phyloP scores from a whole-genome alignment of 2,113 vertebrate genomes.

The Tringa solitaria region DNA sequence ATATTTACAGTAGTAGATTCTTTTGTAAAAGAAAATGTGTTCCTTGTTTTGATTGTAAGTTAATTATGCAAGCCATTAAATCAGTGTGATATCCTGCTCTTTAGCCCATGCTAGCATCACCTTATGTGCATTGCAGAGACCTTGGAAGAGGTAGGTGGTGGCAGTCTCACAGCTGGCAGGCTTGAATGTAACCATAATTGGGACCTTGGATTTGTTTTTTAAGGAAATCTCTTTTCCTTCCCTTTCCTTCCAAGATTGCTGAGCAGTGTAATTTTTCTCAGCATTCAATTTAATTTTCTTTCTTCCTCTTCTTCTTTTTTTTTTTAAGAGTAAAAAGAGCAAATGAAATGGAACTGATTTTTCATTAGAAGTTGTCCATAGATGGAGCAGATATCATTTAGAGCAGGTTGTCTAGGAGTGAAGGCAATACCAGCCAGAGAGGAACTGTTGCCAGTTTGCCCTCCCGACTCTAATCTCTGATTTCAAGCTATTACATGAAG shows the following conservation, averaged over 20 bases:
- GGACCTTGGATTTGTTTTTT: neutral
- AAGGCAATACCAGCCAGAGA: neutral
- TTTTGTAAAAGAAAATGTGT: neutral
- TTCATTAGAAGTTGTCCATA: neutral
- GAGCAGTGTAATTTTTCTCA: neutral
- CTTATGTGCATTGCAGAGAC: neutral
- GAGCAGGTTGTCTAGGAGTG: neutral
- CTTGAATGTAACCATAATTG: neutral
- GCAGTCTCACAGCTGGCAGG: neutral
- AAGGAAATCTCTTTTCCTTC: neutral
- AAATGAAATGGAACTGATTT: neutral
- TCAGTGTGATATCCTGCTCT: neutral
- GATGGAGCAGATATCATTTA: neutral
- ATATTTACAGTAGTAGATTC: neutral
- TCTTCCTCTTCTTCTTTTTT: neutral
- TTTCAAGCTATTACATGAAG: constrained; percentile 21
- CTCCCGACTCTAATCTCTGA: neutral
- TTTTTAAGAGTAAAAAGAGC: neutral
- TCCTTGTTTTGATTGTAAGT: neutral
- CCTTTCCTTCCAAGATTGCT: neutral
- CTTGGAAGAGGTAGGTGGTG: neutral
- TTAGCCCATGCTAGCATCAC: neutral
- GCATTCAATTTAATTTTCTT: neutral
- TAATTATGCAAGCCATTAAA: neutral
- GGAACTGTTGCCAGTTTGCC: neutral